Evolutionary conservation across 2,888 invertebrate species (phyloP).

Genomic region (Cataglyphis altisquamis): DNA sequence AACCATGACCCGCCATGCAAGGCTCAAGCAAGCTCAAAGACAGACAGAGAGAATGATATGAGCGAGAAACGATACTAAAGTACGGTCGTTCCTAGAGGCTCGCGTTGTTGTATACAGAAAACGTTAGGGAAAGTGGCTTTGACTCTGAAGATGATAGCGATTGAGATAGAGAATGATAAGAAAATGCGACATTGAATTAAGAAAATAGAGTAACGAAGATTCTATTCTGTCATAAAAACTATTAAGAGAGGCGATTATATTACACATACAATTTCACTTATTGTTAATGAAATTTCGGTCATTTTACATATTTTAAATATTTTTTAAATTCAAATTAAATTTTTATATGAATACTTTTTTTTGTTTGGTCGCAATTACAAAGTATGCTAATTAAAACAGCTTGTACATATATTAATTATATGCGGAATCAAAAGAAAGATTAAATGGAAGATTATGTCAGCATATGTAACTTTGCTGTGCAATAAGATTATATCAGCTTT

Average conservation of each 20-base stretch:
- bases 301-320: neutral
- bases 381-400: neutral
- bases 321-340: neutral
- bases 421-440: neutral
- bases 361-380: neutral
- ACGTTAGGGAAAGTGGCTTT: neutral
- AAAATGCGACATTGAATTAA: neutral
- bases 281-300: neutral
- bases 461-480: neutral
- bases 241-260: neutral
- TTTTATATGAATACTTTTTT: neutral
- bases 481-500: neutral
- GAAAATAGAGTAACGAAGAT: neutral
- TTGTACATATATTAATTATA: neutral
- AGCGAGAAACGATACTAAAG: slow-evolving; percentile 42
- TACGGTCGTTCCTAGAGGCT: slow-evolving; percentile 44
- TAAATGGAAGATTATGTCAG: neutral
- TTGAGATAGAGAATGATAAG: neutral
- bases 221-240: neutral
- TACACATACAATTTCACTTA: neutral
- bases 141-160: neutral
- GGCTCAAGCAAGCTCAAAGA: slow-evolving; percentile 83
- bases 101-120: slow-evolving; percentile 44
- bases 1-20: slow-evolving; percentile 84
- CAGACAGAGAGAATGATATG: slow-evolving; percentile 51